Base-by-base conservation (phyloP, 2,888 invertebrate species). In the Diplolepis rosae region DNA sequence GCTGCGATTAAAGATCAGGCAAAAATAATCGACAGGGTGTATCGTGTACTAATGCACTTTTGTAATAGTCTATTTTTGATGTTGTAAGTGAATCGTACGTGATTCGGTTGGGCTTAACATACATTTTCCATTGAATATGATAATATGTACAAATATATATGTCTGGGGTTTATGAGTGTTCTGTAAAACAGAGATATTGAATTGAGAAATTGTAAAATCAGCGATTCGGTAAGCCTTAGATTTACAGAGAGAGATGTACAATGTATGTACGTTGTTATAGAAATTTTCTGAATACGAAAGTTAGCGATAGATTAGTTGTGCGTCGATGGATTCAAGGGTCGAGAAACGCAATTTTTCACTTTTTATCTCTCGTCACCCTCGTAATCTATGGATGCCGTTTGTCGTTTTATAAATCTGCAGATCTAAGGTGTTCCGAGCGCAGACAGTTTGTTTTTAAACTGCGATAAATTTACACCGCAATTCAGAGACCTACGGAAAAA, bases 1-100 rank as follows among this genome's bases (percentile, higher is more conserved):
- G 24, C 50, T n/a, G 24, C n/a, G 32, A 66, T 11, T 22, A 66
- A 35, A 28, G 65, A 56, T 32, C 15, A 24, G 13, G 18, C 48
- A 15, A 54, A 78, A 82, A 82, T 74, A 79, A 81, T 83, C 81
- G 80, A 81, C 82, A 83, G 83, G 81, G 83, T 84, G 72, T 73
- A 79, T 81, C 78, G 79, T 79, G 82, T 79, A 81, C 81, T 81
- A 81, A 83, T 80, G 84, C 85, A 86, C 85, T 83, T 82, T 83
- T 84, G 84, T 85, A 86, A 87, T 87, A 87, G 86, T 87, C 84
- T 87, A 87, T 87, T 87, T 87, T 87, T 87, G 85, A 87, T 87
- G 86, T 87, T 82, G 86, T 85, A 84, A 85, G 83, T 84, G 86
- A 86, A 87, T 84, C 85, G 77, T 80, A 78, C 78, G 79, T 81